Evolutionary conservation across 2,888 invertebrate genomes (phyloP).

Genomic region (Drosophila longiperda): DNA sequence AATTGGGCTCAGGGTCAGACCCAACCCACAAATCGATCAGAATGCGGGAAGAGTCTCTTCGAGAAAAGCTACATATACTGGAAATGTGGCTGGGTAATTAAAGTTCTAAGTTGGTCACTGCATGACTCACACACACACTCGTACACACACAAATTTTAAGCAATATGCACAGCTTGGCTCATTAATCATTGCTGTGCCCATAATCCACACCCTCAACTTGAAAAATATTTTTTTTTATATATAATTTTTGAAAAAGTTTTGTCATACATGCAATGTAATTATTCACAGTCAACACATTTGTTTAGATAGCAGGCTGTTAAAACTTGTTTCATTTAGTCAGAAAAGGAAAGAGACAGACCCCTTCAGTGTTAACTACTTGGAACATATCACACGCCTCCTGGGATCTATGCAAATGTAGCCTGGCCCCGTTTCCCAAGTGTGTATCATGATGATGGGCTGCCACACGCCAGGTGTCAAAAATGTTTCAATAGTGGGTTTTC

Average conservation of each 20-base stretch:
- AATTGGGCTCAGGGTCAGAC: conserved; percentile 47
- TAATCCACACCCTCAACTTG: conserved; percentile 19
- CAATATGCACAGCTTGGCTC: conserved; percentile 36
- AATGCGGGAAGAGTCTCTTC: conserved; percentile 69
- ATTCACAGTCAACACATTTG: conserved; percentile 71
- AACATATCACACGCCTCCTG: conserved; percentile 15
- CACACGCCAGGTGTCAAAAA: conserved; percentile 74
- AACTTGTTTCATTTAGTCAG: conserved; percentile 46
- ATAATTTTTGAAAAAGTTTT: conserved; percentile 64
- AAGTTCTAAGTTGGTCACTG: conserved; percentile 70
- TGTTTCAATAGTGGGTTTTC: conserved; percentile 43
- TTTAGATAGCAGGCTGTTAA: conserved; percentile 30
- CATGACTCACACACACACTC: conserved; percentile 15
- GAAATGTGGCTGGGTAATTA: conserved; percentile 65
- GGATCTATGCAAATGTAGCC: conserved; percentile 47
- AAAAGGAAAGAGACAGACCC: conserved; percentile 4
- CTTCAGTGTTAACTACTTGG: conserved; percentile 14
- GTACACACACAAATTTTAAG: not conserved
- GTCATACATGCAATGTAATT: conserved; percentile 73
- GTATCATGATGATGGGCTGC: conserved; percentile 29
- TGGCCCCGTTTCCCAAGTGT: conserved; percentile 50
- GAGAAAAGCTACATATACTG: conserved; percentile 25
- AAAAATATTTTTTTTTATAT: not conserved
- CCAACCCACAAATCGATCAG: conserved; percentile 65
- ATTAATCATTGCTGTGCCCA: conserved; percentile 68